Base-by-base conservation (phyloP, 2,113 vertebrate species). In the Phainopepla nitens region DNA sequence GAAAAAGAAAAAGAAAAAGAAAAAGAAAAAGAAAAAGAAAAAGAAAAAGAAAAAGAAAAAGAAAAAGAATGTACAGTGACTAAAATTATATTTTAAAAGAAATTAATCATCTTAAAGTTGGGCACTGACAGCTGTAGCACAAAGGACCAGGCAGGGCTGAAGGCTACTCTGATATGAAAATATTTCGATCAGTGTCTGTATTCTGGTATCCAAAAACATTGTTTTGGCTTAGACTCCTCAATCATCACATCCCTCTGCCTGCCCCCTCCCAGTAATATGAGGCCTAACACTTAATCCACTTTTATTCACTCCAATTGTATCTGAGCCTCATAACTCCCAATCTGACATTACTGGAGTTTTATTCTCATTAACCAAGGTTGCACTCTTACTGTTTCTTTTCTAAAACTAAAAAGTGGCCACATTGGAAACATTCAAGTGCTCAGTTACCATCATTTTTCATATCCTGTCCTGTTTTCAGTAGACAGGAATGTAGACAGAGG, bases 381-480 rank as follows among this genome's bases (percentile, higher is more conserved):
- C 16, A 39, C 4, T 61, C 17, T 66, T 61, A 15, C 16, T 77
- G 2, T 60, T 87, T 54, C 35, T 90, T 89, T 87, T 70, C 21
- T 73, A 57, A 86, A 50, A 35, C 9, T 18, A 42, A 47, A 73
- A 80, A 68, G 29, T 0, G 3, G 3, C 29, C 9, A 7, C 9
- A 4, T 2, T 53, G 7, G 24, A 15, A 44, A 53, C 4, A 35
- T 61, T 22, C 20, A 0, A 1, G 8, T 21, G 5, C 0, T 3
- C 68, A 5, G 4, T 23, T 58, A 36, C 50, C 19, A 60, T 23
- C 12, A 6, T 4, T 84, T 76, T 87, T 35, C 27, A 16, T 35
- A n/a, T 15, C 13, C 23, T 60, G 15, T 82, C 28, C 29, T 6
- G 0, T 58, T 53, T 60, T 22, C 44, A 31, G n/a, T 8, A 64